These are phyloP conservation scores for Phylloscopus trochiloides DNA, from an alignment of 2,113 vertebrate species.

Conservation along the genomic window DNA sequence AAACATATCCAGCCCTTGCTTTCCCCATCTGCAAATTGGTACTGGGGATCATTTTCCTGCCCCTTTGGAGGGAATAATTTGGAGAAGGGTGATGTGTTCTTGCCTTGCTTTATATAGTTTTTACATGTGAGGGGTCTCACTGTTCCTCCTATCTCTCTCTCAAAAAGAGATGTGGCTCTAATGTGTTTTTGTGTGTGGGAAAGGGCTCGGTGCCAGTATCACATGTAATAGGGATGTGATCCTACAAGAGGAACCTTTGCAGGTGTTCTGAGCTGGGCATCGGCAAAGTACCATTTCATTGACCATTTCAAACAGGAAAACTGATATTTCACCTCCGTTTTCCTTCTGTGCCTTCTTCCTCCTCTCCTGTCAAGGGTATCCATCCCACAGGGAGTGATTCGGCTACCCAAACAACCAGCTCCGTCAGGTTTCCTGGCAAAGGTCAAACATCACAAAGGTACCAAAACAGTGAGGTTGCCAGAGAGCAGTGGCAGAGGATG, in stretches of 20 bases:
- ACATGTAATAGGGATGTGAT: neutral
- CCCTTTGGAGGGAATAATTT: neutral
- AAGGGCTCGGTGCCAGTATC: neutral
- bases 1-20: neutral
- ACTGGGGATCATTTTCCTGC: neutral
- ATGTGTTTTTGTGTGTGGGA: neutral
- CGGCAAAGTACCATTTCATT: neutral
- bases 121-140: neutral
- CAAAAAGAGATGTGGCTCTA: neutral
- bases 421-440: neutral
- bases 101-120: neutral
- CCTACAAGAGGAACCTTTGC: neutral
- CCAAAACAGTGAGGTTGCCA: neutral
- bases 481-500: slow-evolving; percentile 10
- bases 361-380: slow-evolving; percentile 15
- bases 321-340: neutral
- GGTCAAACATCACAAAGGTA: neutral
- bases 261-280: neutral
- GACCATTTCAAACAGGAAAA: slow-evolving; percentile 17
- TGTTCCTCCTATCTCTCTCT: slow-evolving; percentile 16
- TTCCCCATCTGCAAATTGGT: neutral
- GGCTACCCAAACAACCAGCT: neutral
- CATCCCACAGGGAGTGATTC: neutral
- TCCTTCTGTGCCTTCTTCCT: slow-evolving; percentile 41
- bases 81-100: neutral